A percentile compares a stretch with the other conserved stretches of the same genome.
Conservation (phyloP, 2,888 invertebrate species). For the Taphrorychus bicolor region DNA sequence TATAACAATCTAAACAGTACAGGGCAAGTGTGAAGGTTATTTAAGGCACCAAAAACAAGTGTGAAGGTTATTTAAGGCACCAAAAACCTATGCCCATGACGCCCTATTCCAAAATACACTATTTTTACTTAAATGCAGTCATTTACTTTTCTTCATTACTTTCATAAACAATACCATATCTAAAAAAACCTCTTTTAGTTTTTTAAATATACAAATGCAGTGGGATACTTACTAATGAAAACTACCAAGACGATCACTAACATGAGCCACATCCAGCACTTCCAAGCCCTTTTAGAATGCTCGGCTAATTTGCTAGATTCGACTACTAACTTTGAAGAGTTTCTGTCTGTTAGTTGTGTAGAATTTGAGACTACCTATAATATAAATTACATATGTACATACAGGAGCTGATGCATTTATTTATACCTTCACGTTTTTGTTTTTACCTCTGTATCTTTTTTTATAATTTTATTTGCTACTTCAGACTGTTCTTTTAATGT, state of each 20-base stretch:
- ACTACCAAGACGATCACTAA: slow-evolving; percentile 82
- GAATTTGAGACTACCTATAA: slow-evolving; percentile 80
- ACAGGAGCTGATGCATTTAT: no score
- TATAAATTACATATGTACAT: no score
- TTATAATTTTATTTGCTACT: slow-evolving; percentile 88
- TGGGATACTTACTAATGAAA: slow-evolving; percentile 80
- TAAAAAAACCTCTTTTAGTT: slow-evolving; percentile 63
- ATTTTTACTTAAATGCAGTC: no score
- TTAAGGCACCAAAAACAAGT: no score
- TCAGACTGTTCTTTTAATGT: slow-evolving; percentile 90
- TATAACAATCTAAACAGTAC: no score
- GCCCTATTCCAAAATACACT: no score
- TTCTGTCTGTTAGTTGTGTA: slow-evolving; percentile 79
- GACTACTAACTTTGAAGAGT: slow-evolving; percentile 75
- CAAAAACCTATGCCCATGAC: no score
- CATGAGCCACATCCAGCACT: slow-evolving; percentile 96
- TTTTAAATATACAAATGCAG: no score
- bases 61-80: no score
- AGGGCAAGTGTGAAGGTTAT: no score
- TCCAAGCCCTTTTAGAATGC: slow-evolving; percentile 87
- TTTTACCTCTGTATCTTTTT: slow-evolving; percentile 88
- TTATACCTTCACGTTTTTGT: no score
- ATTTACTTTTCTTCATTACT: slow-evolving; percentile 78
- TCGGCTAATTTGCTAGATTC: slow-evolving; percentile 85
- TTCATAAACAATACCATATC: slow-evolving; percentile 95